Conservation (phyloP, 37 sponge, comb jelly and placozoan genomes). For the Agelas oroides region DNA sequence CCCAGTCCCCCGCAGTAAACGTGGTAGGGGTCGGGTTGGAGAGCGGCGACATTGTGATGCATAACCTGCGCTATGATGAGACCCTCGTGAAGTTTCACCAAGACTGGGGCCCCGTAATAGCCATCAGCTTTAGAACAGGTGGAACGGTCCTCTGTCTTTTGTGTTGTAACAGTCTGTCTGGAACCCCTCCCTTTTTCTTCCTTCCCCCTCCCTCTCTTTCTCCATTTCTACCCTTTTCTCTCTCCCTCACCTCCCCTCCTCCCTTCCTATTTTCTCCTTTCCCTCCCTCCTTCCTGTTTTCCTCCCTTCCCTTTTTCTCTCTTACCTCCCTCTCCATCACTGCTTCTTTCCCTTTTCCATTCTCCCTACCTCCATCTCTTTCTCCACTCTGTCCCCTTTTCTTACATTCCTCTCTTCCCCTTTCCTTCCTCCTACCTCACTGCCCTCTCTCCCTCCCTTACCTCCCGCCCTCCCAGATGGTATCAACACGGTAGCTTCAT, state of each 20-base stretch:
- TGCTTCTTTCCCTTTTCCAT: background rate
- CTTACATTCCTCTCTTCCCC: background rate
- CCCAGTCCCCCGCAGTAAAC: conserved; percentile 91
- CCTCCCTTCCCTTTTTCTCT: too few relatives aligned
- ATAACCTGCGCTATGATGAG: conserved; percentile 89
- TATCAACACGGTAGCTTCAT: conserved; percentile 77
- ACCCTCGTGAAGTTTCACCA: conserved; percentile 93
- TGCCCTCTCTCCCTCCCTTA: background rate
- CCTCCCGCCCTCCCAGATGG: conserved; percentile 64
- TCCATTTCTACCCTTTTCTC: background rate
- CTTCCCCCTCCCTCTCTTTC: background rate
- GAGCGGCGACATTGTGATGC: conserved; percentile 81
- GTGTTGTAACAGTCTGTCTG: background rate
- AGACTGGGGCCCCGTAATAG: conserved; percentile 95
- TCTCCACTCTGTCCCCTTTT: background rate
- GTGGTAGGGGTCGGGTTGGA: conserved; percentile 88
- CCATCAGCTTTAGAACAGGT: conserved; percentile 91
- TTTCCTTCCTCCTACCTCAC: too few relatives aligned
- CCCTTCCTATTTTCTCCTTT: too few relatives aligned
- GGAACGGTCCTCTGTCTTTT: background rate
- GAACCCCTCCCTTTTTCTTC: too few relatives aligned
- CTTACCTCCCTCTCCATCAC: background rate
- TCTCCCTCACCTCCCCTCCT: background rate
- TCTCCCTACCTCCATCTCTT: background rate
- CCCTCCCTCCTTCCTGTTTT: too few relatives aligned